A percentile compares a stretch with the other conserved stretches of the same genome.
Conservation (phyloP, 2,113 vertebrate species). For the Ariopsis seemanni region DNA sequence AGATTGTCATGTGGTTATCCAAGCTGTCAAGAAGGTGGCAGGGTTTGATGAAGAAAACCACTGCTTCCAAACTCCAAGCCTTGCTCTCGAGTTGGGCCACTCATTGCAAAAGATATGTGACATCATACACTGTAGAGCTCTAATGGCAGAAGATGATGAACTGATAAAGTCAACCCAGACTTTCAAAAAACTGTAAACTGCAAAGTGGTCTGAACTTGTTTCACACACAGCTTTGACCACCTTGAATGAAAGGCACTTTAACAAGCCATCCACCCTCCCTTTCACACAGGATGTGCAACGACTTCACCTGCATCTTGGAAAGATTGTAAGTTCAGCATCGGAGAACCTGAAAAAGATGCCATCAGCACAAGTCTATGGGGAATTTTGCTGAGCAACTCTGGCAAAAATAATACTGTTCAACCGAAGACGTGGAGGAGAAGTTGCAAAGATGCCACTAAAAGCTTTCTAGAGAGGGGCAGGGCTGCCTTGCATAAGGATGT, state of each 20-base stretch:
- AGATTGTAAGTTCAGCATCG: background rate
- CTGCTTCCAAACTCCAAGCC: conserved; percentile 34
- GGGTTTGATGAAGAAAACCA: conserved; percentile 27
- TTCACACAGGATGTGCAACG: conserved; percentile 43
- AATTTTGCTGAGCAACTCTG: background rate
- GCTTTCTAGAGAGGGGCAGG: background rate
- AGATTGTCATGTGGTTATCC: conserved; percentile 2
- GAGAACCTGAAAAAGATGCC: conserved; percentile 47
- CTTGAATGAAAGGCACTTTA: background rate
- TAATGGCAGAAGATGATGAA: conserved; percentile 16
- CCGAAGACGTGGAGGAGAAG: background rate
- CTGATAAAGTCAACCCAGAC: background rate
- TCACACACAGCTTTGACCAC: background rate
- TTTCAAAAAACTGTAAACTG: conserved; percentile 5
- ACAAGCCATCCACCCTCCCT: conserved; percentile 17
- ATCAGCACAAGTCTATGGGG: conserved; percentile 25
- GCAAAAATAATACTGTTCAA: background rate
- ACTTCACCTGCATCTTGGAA: conserved; percentile 18
- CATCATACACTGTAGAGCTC: conserved; percentile 41
- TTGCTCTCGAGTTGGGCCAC: conserved; percentile 43
- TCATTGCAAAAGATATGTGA: conserved; percentile 45
- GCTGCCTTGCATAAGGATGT: background rate
- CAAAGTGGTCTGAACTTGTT: background rate
- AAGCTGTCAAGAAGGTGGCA: conserved; percentile 46
- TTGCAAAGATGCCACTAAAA: conserved; percentile 51